These are phyloP conservation scores for Scrobipalpa costella DNA, from an alignment of 2,888 invertebrate species.

Conservation along the genomic window DNA sequence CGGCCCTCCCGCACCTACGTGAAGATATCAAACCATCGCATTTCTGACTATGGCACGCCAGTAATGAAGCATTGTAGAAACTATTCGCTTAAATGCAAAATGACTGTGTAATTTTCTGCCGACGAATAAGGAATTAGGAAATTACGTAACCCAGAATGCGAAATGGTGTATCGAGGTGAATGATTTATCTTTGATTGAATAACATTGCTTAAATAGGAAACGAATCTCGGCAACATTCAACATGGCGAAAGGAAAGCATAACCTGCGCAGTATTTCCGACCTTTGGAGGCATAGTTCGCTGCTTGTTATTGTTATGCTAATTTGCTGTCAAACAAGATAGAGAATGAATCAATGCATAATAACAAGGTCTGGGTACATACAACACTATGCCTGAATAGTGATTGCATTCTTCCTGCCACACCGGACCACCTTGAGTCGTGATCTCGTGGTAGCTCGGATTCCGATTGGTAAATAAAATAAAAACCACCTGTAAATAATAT, in stretches of 20 bases:
- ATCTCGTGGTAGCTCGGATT: conserved; percentile 1
- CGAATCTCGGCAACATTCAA: neutral
- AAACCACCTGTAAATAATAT: conserved; percentile 18
- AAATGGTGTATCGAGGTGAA: conserved; percentile 11
- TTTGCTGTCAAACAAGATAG: conserved; percentile 23
- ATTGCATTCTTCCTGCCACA: conserved; percentile 67
- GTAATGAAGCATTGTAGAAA: conserved; percentile 14
- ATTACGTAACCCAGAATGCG: conserved; percentile 7
- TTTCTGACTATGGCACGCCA: neutral
- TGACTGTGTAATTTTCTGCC: conserved; percentile 34
- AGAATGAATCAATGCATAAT: conserved; percentile 14
- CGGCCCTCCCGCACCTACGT: conserved; percentile 32
- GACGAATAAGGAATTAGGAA: conserved; percentile 25
- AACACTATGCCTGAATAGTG: conserved; percentile 37
- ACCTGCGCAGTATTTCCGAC: neutral
- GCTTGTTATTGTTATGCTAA: conserved; percentile 19
- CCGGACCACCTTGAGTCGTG: conserved; percentile 61
- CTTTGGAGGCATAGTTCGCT: conserved; percentile 2
- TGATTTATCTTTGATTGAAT: conserved; percentile 5
- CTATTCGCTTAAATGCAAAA: conserved; percentile 25
- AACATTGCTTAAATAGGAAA: conserved; percentile 6
- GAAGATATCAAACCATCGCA: conserved; percentile 25
- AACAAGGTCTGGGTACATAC: conserved; percentile 38
- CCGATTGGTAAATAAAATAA: conserved; percentile 23
- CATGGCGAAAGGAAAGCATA: neutral